phyloP scores from a whole-genome alignment of 2,888 invertebrate genomes.

The Stramonita haemastoma region DNA sequence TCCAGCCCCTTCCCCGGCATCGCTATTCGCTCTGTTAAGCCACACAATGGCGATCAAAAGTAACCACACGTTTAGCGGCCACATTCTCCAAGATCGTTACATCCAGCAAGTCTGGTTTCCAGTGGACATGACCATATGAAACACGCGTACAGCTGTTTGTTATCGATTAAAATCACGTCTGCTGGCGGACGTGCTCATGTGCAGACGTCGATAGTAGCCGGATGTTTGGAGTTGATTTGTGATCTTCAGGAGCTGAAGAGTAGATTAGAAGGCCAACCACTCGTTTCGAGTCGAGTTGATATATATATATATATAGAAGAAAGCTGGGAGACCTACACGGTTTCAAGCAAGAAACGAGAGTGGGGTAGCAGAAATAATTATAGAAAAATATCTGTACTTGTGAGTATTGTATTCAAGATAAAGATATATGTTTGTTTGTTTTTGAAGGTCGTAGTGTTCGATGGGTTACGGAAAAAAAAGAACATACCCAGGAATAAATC shows the following conservation, averaged over 20 bases:
- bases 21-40: neutral
- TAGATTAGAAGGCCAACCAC: neutral
- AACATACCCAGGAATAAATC: no score
- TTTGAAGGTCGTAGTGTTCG: no score
- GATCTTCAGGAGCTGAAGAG: conserved; percentile 11
- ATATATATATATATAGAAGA: no score
- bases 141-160: neutral
- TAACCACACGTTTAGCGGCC: neutral
- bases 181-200: neutral
- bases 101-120: neutral
- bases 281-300: no score
- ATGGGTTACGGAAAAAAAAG: no score
- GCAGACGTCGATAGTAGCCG: conserved; percentile 29
- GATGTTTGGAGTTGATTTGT: neutral
- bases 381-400: no score
- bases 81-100: neutral
- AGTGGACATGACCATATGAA: neutral
- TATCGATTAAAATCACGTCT: neutral
- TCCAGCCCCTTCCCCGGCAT: neutral
- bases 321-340: no score
- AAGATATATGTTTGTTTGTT: no score
- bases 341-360: no score
- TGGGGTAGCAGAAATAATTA: no score
- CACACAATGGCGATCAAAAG: neutral
- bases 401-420: no score